phyloP scores from a whole-genome alignment of 2,888 invertebrate genomes.

The Drosophila anceps region DNA sequence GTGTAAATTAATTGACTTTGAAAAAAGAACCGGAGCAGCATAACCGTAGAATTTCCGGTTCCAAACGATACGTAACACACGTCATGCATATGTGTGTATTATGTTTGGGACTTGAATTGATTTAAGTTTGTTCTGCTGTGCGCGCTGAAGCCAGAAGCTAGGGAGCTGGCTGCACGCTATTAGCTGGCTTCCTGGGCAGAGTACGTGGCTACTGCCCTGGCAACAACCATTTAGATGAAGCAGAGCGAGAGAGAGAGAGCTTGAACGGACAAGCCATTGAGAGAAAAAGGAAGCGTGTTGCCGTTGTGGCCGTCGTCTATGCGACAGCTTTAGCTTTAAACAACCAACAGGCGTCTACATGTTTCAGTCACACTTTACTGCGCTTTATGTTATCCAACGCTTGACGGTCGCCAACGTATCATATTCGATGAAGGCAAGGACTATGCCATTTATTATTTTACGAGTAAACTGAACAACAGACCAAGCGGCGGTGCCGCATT shows the following conservation, averaged over 20 bases:
- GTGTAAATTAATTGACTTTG: conserved; percentile 72
- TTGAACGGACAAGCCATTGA: neutral
- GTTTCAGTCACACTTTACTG: conserved; percentile 59
- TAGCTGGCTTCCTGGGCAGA: conserved; percentile 50
- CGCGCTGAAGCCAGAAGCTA: conserved; percentile 14
- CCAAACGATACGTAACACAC: conserved; percentile 18
- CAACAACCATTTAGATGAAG: conserved; percentile 21
- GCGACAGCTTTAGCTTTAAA: conserved; percentile 48
- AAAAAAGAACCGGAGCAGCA: conserved; percentile 16
- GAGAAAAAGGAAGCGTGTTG: neutral
- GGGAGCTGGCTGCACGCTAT: conserved; percentile 31
- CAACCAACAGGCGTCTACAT: conserved; percentile 50
- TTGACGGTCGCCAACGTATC: conserved; percentile 54
- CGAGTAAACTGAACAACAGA: conserved; percentile 52
- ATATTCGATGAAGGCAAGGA: conserved; percentile 68
- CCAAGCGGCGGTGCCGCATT: conserved; percentile 21
- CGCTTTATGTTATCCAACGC: conserved; percentile 58
- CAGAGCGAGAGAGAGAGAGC: neutral
- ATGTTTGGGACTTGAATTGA: conserved; percentile 56
- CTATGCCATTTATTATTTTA: conserved; percentile 77
- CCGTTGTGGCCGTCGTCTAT: conserved; percentile 36
- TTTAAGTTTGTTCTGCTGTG: conserved; percentile 49
- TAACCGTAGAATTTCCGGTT: conserved; percentile 56
- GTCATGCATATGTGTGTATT: conserved; percentile 19
- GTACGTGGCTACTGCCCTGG: conserved; percentile 34